A percentile compares a stretch with the other conserved stretches of the same genome.
Evolutionary conservation across 2,888 invertebrate genomes (phyloP).

Genomic region (Stegana nigrithorax): DNA sequence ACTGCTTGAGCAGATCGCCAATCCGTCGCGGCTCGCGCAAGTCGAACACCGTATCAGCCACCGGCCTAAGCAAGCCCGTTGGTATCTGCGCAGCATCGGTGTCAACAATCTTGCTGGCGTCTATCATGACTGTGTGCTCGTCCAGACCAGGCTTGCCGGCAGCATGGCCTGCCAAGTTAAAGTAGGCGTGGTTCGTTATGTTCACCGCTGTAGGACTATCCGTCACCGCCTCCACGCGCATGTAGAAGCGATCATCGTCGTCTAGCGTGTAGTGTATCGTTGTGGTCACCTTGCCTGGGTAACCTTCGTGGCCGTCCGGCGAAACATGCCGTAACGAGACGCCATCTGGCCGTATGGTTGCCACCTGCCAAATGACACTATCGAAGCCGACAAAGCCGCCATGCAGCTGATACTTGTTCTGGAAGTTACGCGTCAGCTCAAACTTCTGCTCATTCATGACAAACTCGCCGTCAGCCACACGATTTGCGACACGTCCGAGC

Average conservation of each 20-base stretch:
- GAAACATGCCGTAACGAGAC: conserved; percentile 83
- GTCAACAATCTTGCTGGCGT: conserved; percentile 80
- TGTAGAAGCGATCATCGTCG: conserved; percentile 78
- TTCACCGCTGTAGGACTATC: conserved; percentile 87
- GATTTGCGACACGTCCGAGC: conserved; percentile 88
- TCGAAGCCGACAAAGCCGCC: conserved; percentile 89
- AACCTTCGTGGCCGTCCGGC: conserved; percentile 85
- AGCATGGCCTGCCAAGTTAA: conserved; percentile 88
- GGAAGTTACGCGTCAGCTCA: conserved; percentile 78
- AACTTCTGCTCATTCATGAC: conserved; percentile 76
- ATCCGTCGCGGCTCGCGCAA: conserved; percentile 76
- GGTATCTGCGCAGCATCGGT: conserved; percentile 78
- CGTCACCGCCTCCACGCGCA: conserved; percentile 81
- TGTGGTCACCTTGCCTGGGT: conserved; percentile 84
- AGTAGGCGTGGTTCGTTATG: conserved; percentile 88
- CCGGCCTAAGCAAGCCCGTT: conserved; percentile 76
- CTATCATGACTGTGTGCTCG: conserved; percentile 79
- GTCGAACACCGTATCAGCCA: conserved; percentile 72
- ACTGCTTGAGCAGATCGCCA: conserved; percentile 75
- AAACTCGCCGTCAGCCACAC: conserved; percentile 80
- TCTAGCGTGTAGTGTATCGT: conserved; percentile 79
- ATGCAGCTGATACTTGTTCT: conserved; percentile 79
- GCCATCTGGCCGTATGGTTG: conserved; percentile 47
- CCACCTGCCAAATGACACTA: conserved; percentile 77
- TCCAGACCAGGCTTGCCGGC: conserved; percentile 73